phyloP scores from a whole-genome alignment of 1,140 invertebrate genomes.

The fruit fly (Drosophila melanogaster) region DNA sequence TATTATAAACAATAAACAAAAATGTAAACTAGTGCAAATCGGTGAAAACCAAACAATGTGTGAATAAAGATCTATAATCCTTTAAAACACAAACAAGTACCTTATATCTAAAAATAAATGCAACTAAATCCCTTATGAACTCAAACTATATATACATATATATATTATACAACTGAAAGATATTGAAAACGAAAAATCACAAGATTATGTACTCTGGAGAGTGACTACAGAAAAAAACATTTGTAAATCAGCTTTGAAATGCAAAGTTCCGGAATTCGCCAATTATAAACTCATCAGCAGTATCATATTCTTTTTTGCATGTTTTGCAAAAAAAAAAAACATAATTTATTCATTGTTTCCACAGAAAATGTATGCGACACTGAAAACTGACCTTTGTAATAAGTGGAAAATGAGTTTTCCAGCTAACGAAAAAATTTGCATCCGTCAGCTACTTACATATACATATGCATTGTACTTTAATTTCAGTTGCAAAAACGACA shows the following conservation, averaged over 20 bases:
- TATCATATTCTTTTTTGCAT: neutral
- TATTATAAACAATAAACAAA: neutral
- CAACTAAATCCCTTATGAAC: neutral
- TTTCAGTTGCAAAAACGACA: conserved; percentile 12
- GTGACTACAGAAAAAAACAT: neutral
- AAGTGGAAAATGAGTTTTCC: neutral
- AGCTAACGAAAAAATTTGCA: neutral
- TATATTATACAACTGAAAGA: neutral
- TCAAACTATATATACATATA: neutral
- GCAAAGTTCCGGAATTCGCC: neutral
- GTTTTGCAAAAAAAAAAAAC: neutral
- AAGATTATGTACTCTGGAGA: no score
- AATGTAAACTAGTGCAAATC: neutral
- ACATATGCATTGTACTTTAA: neutral
- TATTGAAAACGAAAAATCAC: neutral
- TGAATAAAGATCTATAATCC: neutral
- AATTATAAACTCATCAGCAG: conserved; percentile 19
- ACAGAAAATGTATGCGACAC: conserved; percentile 1
- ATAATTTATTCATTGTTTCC: conserved; percentile 19
- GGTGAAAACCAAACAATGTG: neutral
- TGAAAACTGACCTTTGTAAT: conserved; percentile 16
- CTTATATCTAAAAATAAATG: neutral
- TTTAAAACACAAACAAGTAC: neutral
- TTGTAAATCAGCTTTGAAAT: neutral
- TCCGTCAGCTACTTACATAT: neutral